Percentiles rank a stretch among this genome's conserved stretches.
phyloP scores from a whole-genome alignment of 2,888 invertebrate species.

The Coecobrya sp. region DNA sequence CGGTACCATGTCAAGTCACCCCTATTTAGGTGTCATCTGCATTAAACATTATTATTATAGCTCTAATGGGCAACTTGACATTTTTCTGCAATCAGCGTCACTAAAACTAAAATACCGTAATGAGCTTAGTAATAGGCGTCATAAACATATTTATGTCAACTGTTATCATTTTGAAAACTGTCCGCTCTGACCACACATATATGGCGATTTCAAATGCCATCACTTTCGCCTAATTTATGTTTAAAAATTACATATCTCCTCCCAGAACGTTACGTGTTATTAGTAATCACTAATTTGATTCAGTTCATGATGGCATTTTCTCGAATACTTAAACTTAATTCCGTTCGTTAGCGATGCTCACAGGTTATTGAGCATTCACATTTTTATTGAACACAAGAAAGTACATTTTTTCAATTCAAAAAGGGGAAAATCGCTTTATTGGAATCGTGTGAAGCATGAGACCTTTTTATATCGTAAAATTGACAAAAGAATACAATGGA shows the following conservation, averaged over 20 bases:
- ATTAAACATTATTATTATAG: background rate
- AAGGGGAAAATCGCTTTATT: constrained; percentile 1
- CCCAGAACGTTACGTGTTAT: background rate
- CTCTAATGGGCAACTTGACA: constrained; percentile 60
- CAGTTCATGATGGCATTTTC: background rate
- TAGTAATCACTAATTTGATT: background rate
- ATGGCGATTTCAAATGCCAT: background rate
- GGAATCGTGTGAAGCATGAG: constrained; percentile 46
- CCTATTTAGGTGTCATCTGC: constrained; percentile 14
- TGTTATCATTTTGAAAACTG: background rate
- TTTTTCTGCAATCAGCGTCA: constrained; percentile 25
- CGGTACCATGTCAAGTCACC: background rate
- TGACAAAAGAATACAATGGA: background rate
- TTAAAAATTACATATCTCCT: background rate
- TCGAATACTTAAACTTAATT: background rate
- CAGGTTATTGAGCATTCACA: background rate
- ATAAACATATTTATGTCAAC: background rate
- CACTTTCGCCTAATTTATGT: background rate
- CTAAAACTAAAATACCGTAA: background rate
- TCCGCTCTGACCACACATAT: background rate
- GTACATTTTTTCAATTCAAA: background rate
- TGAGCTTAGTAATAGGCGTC: background rate
- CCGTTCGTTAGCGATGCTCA: background rate
- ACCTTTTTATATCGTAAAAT: constrained; percentile 59
- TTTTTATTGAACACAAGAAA: background rate